phyloP scores from a whole-genome alignment of 2,888 invertebrate genomes.

The Cantharis flavilabris region DNA sequence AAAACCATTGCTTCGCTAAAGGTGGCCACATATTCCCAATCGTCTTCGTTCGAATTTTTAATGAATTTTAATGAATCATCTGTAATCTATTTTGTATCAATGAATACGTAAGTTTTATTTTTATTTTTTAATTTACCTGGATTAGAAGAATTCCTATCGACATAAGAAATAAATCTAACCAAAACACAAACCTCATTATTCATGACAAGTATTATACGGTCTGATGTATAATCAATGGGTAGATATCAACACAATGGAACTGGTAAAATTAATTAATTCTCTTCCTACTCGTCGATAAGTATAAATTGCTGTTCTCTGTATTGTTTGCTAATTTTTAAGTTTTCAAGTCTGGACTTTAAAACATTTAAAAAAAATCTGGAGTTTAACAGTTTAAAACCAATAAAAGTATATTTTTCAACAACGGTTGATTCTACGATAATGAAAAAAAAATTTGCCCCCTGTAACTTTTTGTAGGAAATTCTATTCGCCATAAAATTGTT shows the following conservation, averaged over 20 bases:
- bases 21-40: background rate
- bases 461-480: too few species aligned
- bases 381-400: too few species aligned
- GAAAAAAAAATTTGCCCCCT: too few species aligned
- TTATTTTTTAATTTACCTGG: slow-evolving; percentile 11
- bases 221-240: background rate
- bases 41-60: slow-evolving; percentile 7
- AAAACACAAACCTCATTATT: slow-evolving; percentile 15
- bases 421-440: too few species aligned
- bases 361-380: too few species aligned
- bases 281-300: background rate
- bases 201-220: background rate
- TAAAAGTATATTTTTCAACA: too few species aligned
- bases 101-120: background rate
- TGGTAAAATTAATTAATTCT: background rate
- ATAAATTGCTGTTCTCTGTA: background rate
- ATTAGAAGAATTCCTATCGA: slow-evolving; percentile 16
- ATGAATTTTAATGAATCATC: slow-evolving; percentile 5
- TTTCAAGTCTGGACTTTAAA: background rate
- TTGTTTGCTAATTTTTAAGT: background rate
- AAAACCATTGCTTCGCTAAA: slow-evolving; percentile 12
- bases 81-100: slow-evolving; percentile 1
- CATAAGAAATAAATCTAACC: slow-evolving; percentile 12
- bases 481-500: too few species aligned
- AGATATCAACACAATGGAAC: background rate